Base-by-base conservation (phyloP, 2,113 vertebrate genomes). In the Hyaena hyaena region DNA sequence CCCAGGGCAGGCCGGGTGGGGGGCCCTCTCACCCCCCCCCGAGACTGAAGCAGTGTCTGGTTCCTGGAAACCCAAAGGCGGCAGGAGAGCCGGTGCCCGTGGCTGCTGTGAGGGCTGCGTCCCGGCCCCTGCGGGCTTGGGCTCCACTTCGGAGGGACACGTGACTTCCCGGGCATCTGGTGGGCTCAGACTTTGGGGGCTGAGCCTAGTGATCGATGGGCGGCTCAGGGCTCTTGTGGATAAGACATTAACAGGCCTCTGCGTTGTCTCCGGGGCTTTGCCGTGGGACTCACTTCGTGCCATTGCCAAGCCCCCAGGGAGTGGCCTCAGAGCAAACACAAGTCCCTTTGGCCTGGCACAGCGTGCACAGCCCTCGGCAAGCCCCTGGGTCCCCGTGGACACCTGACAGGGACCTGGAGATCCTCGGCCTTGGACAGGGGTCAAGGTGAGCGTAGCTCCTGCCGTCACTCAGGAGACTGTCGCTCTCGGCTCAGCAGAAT, bases 41-140 rank as follows among this genome's bases (percentile, higher is more conserved):
- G 0, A 2, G 15, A 65, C 2, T 21, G 2, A 19, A n/a, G 58
- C 43, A 7, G 0, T 43, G 0, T 66, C 10, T 1, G 0, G 31
- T n/a, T 61, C 33, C 9, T 11, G 26, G 53, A 12, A 53, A n/a
- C 48, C 35, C 48, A 76, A 24, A 33, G 48, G 4, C 9, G 61
- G 19, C 9, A 1, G 77, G 19, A 31, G 35, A 63, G 5, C 2
- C 10, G 10, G 9, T 21, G 45, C 10, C 61, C 2, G 7, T 35
- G 50, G 81, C 14, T 3, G 61, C 21, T 2, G 10, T 7, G 35
- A 12, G 8, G 21, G 24, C 58, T 8, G 9, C 0, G 6, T 63
- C 55, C 55, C 26, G 71, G 28, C 8, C 17, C 66, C n/a, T 43
- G 31, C 74, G 28, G 71, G 23, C 63, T 9, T 55, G n/a, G 50